A percentile compares a stretch with the other conserved stretches of the same genome.
phyloP scores from a whole-genome alignment of 1,140 invertebrate species.

The Branchinecta lynchi region DNA sequence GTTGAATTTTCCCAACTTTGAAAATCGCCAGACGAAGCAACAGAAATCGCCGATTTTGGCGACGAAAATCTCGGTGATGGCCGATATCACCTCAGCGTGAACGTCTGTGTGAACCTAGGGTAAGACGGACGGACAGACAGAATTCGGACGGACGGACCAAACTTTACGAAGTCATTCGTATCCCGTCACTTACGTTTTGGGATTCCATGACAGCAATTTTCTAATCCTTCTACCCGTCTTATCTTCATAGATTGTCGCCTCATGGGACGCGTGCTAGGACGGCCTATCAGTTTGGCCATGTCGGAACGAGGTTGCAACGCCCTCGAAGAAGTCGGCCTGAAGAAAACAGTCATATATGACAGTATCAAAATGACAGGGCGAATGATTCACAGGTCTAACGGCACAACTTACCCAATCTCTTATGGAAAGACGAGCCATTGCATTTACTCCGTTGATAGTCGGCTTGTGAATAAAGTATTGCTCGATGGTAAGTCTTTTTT shows the following conservation, averaged over 20 bases:
- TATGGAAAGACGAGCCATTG: constrained; percentile 66
- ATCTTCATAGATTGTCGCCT: constrained; percentile 42
- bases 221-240: neutral
- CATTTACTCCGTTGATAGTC: constrained; percentile 78
- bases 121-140: too few species aligned
- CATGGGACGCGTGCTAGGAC: constrained; percentile 41
- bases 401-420: constrained; percentile 49
- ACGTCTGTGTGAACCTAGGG: too few species aligned
- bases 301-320: constrained; percentile 69
- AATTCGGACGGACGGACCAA: too few species aligned
- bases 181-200: too few species aligned
- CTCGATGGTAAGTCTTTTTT: constrained; percentile 46
- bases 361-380: constrained; percentile 80
- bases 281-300: constrained; percentile 86
- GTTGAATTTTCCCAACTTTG: too few species aligned
- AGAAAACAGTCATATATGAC: constrained; percentile 43
- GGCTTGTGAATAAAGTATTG: constrained; percentile 65
- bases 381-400: constrained; percentile 67
- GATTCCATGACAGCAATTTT: too few species aligned
- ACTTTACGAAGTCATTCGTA: too few species aligned
- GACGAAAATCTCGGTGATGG: too few species aligned
- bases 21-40: too few species aligned
- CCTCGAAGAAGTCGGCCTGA: constrained; percentile 54
- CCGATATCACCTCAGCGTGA: too few species aligned
- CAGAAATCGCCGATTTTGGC: too few species aligned